Evolutionary conservation across 2,888 invertebrate genomes (phyloP).

Genomic region (Xylocampa areola): DNA sequence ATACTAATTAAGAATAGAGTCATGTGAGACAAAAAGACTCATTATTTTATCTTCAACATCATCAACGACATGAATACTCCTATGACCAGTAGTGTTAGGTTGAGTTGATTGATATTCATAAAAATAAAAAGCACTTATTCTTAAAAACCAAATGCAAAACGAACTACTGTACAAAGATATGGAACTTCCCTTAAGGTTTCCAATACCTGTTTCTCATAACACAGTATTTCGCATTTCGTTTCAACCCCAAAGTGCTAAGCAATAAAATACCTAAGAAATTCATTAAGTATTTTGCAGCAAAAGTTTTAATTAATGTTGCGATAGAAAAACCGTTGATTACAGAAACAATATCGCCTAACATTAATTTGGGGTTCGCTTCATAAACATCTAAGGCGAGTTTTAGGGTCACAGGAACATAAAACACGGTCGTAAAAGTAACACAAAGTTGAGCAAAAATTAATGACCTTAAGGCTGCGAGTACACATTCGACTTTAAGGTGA

Average conservation of each 20-base stretch:
- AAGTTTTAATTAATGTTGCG: constrained; percentile 54
- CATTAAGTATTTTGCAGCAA: constrained; percentile 28
- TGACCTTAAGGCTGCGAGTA: constrained; percentile 51
- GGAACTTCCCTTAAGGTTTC: too few relatives aligned
- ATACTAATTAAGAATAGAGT: too few relatives aligned
- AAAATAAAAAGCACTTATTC: too few relatives aligned
- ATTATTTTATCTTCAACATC: too few relatives aligned
- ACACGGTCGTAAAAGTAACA: constrained; percentile 70
- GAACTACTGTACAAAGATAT: too few relatives aligned
- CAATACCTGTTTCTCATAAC: too few relatives aligned
- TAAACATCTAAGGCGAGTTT: constrained; percentile 72
- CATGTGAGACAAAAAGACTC: too few relatives aligned
- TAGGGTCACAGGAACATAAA: constrained; percentile 71
- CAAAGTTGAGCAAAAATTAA: constrained; percentile 72
- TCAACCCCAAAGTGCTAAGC: constrained; percentile 3
- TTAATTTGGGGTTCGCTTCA: constrained; percentile 67
- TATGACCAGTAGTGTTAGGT: too few relatives aligned
- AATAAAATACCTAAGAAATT: constrained; percentile 37
- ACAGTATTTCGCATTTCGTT: background rate
- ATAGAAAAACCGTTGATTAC: constrained; percentile 59
- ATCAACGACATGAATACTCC: too few relatives aligned
- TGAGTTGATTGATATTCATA: too few relatives aligned
- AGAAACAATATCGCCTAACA: constrained; percentile 64
- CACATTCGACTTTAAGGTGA: background rate
- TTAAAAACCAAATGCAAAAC: too few relatives aligned